Evolutionary conservation across 2,888 invertebrate species (phyloP).

Genomic region (Thera obeliscata): DNA sequence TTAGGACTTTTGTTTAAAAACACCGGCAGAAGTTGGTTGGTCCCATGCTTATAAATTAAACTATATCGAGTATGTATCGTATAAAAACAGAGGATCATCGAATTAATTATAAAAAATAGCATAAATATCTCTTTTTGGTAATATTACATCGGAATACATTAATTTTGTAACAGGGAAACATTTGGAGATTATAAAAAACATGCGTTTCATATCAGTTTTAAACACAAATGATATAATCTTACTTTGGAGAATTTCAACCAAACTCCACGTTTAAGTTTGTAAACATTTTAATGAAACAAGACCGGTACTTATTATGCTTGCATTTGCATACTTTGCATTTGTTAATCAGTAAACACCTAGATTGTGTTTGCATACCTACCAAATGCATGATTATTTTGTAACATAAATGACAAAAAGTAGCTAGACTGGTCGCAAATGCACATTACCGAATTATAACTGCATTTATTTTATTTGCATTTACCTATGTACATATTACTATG

Average conservation of each 20-base stretch:
- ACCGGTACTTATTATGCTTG: constrained; percentile 11
- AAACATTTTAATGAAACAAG: constrained; percentile 35
- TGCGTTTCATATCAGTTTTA: background rate
- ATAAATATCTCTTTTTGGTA: constrained; percentile 11
- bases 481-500: no score
- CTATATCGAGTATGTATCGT: constrained; percentile 5
- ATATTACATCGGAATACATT: background rate
- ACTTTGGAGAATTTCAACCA: constrained; percentile 6
- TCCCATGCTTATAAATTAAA: constrained; percentile 1
- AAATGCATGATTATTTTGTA: background rate
- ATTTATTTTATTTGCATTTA: no score
- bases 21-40: background rate
- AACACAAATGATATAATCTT: constrained; percentile 5
- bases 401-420: background rate
- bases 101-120: constrained; percentile 9
- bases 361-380: background rate
- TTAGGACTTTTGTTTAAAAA: background rate
- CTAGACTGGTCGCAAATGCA: background rate
- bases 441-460: background rate
- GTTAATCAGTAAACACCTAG: background rate
- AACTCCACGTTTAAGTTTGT: constrained; percentile 23
- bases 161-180: constrained; percentile 8
- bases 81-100: constrained; percentile 12
- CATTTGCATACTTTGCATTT: constrained; percentile 20
- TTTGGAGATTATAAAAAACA: background rate